Evolutionary conservation across 2,797 vertebrate species (phyloP).

Genomic region (Echeneis naucrates): DNA sequence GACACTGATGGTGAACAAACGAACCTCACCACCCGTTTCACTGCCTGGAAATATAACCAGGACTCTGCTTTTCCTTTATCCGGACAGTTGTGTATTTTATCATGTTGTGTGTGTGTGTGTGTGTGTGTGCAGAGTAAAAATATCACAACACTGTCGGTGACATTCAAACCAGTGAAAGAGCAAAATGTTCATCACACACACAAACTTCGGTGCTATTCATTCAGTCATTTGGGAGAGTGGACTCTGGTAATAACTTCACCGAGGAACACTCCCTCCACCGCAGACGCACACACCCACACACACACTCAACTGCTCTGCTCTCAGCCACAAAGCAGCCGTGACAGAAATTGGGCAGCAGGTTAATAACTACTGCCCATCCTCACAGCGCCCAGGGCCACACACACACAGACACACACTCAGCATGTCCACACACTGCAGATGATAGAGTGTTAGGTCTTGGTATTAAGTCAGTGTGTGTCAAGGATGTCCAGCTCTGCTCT

Average conservation of each 20-base stretch:
- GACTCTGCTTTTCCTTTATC: too few relatives aligned
- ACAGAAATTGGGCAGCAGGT: constrained; percentile 80
- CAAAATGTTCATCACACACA: background rate
- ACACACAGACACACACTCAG: constrained; percentile 46
- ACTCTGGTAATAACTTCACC: constrained; percentile 68
- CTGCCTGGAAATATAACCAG: too few relatives aligned
- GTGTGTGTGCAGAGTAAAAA: too few relatives aligned
- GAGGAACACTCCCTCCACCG: constrained; percentile 53
- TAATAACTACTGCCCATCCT: constrained; percentile 79
- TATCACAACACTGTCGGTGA: too few relatives aligned
- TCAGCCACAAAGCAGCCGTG: constrained; percentile 75
- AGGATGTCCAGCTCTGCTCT: constrained; percentile 73
- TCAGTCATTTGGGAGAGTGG: constrained; percentile 65
- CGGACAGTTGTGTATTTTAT: too few relatives aligned
- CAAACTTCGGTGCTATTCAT: constrained; percentile 47
- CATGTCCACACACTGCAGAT: constrained; percentile 68
- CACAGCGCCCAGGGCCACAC: constrained; percentile 61
- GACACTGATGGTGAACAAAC: too few relatives aligned
- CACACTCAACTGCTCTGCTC: constrained; percentile 54
- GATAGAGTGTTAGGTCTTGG: constrained; percentile 74
- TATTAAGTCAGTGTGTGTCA: constrained; percentile 74
- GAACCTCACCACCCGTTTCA: too few relatives aligned
- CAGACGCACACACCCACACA: constrained; percentile 28
- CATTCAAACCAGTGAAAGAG: background rate
- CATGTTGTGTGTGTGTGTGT: too few relatives aligned